phyloP scores from a whole-genome alignment of 2,888 invertebrate species.

The Leptothorax acervorum region DNA sequence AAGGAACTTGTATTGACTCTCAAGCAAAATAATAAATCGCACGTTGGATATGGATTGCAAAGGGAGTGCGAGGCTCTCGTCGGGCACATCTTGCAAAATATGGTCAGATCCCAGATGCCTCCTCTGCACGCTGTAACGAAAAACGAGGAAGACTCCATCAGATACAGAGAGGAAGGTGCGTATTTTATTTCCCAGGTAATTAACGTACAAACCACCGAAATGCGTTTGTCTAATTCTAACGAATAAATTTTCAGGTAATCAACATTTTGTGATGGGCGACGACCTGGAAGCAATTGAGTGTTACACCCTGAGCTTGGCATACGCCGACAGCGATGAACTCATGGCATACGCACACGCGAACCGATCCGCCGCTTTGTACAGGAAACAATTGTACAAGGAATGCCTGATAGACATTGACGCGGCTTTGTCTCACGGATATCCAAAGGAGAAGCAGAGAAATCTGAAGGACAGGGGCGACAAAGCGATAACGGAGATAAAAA shows the following conservation, averaged over 20 bases:
- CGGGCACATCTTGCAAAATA: conserved; percentile 82
- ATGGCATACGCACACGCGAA: conserved; percentile 84
- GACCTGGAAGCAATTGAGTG: conserved; percentile 82
- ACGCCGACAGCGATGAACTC: conserved; percentile 78
- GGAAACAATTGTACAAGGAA: conserved; percentile 81
- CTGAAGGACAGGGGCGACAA: conserved; percentile 80
- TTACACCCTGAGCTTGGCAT: conserved; percentile 83
- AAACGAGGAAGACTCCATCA: conserved; percentile 79
- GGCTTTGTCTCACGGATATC: conserved; percentile 80
- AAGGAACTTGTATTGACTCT: conserved; percentile 81
- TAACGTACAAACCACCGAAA: not conserved
- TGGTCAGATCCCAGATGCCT: conserved; percentile 81
- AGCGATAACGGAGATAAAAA: conserved; percentile 78
- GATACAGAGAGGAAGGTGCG: conserved; percentile 82
- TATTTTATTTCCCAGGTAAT: conserved; percentile 2
- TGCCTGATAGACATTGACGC: conserved; percentile 83
- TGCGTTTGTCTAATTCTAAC: conserved; percentile 24
- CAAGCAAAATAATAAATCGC: conserved; percentile 77
- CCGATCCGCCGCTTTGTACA: conserved; percentile 83
- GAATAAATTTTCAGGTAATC: conserved; percentile 77
- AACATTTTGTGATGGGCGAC: conserved; percentile 82
- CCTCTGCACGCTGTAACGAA: conserved; percentile 77
- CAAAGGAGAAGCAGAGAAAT: conserved; percentile 81
- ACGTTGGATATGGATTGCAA: conserved; percentile 82
- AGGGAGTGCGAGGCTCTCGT: conserved; percentile 82